Evolutionary conservation across 1,140 invertebrate species (phyloP).

Genomic region (Drosophila guanche): DNA sequence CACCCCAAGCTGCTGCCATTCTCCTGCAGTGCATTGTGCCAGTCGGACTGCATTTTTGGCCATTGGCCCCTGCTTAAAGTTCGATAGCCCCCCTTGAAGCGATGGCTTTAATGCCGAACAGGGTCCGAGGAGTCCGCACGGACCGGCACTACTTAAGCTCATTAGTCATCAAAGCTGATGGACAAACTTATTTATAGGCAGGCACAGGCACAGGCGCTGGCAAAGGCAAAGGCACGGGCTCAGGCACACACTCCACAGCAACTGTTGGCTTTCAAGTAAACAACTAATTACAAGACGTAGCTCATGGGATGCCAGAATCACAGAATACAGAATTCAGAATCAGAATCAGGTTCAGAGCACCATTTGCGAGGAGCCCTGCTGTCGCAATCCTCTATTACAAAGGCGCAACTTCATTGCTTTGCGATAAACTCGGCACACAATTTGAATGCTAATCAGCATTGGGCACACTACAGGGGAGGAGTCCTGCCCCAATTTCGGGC

Average conservation of each 20-base stretch:
- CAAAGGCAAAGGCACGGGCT: too few relatives aligned
- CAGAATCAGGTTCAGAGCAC: constrained; percentile 4
- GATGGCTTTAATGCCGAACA: constrained; percentile 24
- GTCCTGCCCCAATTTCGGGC: background rate
- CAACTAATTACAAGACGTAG: constrained; percentile 68
- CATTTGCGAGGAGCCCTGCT: constrained; percentile 28
- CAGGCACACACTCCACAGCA: constrained; percentile 28
- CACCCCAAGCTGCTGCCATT: background rate
- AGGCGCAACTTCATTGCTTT: constrained; percentile 80
- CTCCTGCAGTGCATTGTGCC: constrained; percentile 25
- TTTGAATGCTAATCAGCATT: constrained; percentile 78
- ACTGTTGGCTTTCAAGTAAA: constrained; percentile 59
- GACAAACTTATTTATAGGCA: constrained; percentile 64
- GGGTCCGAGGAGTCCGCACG: background rate
- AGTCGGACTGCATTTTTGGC: constrained; percentile 59
- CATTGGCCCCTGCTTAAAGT: constrained; percentile 60
- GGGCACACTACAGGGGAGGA: background rate
- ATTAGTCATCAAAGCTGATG: constrained; percentile 60
- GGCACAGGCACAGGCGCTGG: too few relatives aligned
- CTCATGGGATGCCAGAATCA: constrained; percentile 8
- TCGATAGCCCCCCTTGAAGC: background rate
- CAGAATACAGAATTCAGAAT: background rate
- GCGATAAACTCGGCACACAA: constrained; percentile 80
- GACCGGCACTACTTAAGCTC: constrained; percentile 35
- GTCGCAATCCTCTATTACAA: constrained; percentile 62